These are phyloP conservation scores for Rhinichthys klamathensis DNA, from an alignment of 2,113 vertebrate species.

Conservation along the genomic window DNA sequence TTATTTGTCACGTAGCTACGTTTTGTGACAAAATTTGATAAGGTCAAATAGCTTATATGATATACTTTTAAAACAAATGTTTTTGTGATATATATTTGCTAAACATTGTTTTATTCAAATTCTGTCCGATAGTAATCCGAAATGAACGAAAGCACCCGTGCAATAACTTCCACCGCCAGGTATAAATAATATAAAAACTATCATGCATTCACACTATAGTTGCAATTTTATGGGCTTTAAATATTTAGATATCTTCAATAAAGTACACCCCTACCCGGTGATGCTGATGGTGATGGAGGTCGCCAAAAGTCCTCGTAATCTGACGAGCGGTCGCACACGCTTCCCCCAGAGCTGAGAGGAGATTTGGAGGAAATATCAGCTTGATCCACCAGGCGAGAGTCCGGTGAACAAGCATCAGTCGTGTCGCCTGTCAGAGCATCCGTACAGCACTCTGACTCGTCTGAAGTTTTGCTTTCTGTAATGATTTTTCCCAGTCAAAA, in stretches of 20 bases:
- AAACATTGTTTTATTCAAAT: slow-evolving; percentile 35
- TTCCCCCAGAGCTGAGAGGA: slow-evolving; percentile 83
- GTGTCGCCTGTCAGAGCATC: slow-evolving; percentile 60
- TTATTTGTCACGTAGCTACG: neutral
- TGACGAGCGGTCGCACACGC: slow-evolving; percentile 80
- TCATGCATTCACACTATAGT: neutral
- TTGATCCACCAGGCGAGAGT: slow-evolving; percentile 74
- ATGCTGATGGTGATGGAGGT: slow-evolving; percentile 92
- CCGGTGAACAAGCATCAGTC: slow-evolving; percentile 77
- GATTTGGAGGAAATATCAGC: slow-evolving; percentile 81
- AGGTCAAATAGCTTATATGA: neutral
- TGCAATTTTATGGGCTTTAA: neutral
- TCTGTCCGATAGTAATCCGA: neutral
- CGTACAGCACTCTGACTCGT: slow-evolving; percentile 54
- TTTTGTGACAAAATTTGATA: neutral
- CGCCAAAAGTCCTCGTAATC: slow-evolving; percentile 95
- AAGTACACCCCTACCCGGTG: slow-evolving; percentile 79
- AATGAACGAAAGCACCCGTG: neutral
- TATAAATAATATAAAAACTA: too few relatives aligned
- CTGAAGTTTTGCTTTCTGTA: slow-evolving; percentile 64
- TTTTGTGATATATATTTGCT: neutral
- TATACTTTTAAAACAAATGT: neutral
- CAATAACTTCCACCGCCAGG: too few relatives aligned
- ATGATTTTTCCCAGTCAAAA: neutral
- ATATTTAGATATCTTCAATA: neutral